phyloP scores from a whole-genome alignment of 2,888 invertebrate species.

The Hirtodrosophila alboralis region DNA sequence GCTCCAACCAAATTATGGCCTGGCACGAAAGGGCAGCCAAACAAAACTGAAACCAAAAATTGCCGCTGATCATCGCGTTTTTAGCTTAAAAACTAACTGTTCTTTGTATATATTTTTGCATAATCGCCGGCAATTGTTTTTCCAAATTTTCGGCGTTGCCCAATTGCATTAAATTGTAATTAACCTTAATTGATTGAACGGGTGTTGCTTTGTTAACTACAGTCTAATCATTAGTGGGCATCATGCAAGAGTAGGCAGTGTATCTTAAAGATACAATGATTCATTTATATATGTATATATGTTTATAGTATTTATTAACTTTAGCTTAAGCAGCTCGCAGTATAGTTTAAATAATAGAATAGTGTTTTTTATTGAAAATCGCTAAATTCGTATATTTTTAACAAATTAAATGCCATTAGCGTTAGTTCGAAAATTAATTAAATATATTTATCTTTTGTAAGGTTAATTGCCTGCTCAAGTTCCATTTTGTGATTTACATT shows the following conservation, averaged over 20 bases:
- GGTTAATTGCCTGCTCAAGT: too few species aligned
- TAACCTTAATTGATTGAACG: slow-evolving; percentile 78
- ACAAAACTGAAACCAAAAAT: slow-evolving; percentile 1
- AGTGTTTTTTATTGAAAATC: too few species aligned
- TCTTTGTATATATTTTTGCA: slow-evolving; percentile 57
- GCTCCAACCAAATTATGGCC: slow-evolving; percentile 49
- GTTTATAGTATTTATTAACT: too few species aligned
- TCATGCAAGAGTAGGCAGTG: slow-evolving; percentile 30
- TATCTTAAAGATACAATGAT: slow-evolving; percentile 33
- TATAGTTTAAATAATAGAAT: too few species aligned
- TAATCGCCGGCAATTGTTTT: slow-evolving; percentile 52
- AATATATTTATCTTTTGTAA: too few species aligned
- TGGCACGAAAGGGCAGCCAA: slow-evolving; percentile 53
- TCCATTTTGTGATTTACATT: too few species aligned
- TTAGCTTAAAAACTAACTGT: slow-evolving; percentile 60
- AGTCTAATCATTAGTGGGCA: slow-evolving; percentile 49
- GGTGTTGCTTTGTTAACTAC: slow-evolving; percentile 73
- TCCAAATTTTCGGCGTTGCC: slow-evolving; percentile 36
- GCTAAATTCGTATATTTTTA: too few species aligned
- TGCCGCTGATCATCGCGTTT: slow-evolving; percentile 58
- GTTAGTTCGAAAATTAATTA: too few species aligned
- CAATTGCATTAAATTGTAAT: slow-evolving; percentile 70
- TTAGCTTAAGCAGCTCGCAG: too few species aligned
- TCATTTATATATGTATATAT: slow-evolving; percentile 1
- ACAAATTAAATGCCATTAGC: too few species aligned